Evolutionary conservation across 2,113 vertebrate species (phyloP).

Genomic region (Cyprinodon brontotheroides): DNA sequence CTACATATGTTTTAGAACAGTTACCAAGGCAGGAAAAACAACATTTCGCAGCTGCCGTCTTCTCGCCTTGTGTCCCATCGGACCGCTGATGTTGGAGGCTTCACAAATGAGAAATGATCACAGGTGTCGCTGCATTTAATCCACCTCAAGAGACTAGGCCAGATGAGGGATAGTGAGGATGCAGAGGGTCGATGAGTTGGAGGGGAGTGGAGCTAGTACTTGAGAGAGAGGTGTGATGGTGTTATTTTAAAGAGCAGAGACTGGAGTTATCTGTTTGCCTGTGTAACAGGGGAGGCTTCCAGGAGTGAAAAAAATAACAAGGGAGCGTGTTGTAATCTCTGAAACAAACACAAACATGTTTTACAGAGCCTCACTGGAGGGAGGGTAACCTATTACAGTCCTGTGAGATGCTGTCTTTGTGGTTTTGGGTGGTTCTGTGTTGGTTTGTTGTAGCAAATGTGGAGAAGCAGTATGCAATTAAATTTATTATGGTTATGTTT

Average conservation of each 20-base stretch:
- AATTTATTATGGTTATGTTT: slow-evolving; percentile 18
- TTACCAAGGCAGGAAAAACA: slow-evolving; percentile 50
- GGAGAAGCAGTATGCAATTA: slow-evolving; percentile 12
- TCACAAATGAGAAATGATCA: slow-evolving; percentile 72
- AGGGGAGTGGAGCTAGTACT: slow-evolving; percentile 33
- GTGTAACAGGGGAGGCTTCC: slow-evolving; percentile 13
- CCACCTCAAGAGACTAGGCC: slow-evolving; percentile 47
- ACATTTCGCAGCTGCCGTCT: slow-evolving; percentile 50
- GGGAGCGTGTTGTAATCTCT: slow-evolving; percentile 46
- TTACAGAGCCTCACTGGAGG: slow-evolving; percentile 39
- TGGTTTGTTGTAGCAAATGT: slow-evolving; percentile 21
- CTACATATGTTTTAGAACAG: slow-evolving; percentile 46
- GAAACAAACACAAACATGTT: slow-evolving; percentile 65
- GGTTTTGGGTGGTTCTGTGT: slow-evolving; percentile 10
- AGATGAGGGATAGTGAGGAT: slow-evolving; percentile 38
- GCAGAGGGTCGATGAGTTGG: slow-evolving; percentile 41
- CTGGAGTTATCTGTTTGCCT: slow-evolving; percentile 19
- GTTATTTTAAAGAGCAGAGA: slow-evolving; percentile 38
- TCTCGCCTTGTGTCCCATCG: slow-evolving; percentile 50
- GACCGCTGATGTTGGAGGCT: slow-evolving; percentile 58
- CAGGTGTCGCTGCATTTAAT: slow-evolving; percentile 70
- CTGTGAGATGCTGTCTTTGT: slow-evolving; percentile 25
- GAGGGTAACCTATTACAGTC: slow-evolving; percentile 33
- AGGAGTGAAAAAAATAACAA: slow-evolving; percentile 20
- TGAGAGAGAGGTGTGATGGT: slow-evolving; percentile 29